phyloP scores from a whole-genome alignment of 2,797 vertebrate genomes.

The Rhodeus uyekii region DNA sequence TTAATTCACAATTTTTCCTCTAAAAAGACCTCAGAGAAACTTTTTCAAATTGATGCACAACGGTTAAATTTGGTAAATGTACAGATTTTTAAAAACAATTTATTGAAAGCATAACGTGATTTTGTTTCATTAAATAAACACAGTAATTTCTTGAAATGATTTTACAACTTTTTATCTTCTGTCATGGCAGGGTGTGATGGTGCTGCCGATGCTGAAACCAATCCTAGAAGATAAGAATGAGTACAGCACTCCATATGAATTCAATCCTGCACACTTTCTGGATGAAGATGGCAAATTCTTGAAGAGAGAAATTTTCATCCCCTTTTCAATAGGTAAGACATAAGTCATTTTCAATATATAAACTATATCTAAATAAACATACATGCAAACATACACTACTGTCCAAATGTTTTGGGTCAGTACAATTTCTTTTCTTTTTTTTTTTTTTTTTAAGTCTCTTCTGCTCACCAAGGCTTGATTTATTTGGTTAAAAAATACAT shows the following conservation, averaged over 20 bases:
- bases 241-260: slow-evolving; percentile 46
- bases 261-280: slow-evolving; percentile 59
- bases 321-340: slow-evolving; percentile 54
- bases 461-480: neutral
- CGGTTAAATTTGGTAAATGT: neutral
- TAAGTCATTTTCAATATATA: neutral
- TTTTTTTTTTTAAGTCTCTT: neutral
- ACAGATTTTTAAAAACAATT: too few relatives aligned
- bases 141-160: neutral
- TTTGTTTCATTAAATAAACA: neutral
- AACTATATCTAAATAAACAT: neutral
- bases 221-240: slow-evolving; percentile 51
- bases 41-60: neutral
- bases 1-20: too few relatives aligned
- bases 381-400: too few relatives aligned
- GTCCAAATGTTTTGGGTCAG: neutral
- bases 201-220: slow-evolving; percentile 52
- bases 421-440: neutral
- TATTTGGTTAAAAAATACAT: neutral
- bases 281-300: slow-evolving; percentile 57
- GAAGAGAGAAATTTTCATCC: slow-evolving; percentile 57
- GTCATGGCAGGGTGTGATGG: slow-evolving; percentile 42
- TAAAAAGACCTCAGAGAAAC: too few relatives aligned
- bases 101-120: neutral
- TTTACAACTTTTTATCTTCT: neutral